Conservation (phyloP, 1,140 invertebrate species). For the Caligus rogercresseyi region DNA sequence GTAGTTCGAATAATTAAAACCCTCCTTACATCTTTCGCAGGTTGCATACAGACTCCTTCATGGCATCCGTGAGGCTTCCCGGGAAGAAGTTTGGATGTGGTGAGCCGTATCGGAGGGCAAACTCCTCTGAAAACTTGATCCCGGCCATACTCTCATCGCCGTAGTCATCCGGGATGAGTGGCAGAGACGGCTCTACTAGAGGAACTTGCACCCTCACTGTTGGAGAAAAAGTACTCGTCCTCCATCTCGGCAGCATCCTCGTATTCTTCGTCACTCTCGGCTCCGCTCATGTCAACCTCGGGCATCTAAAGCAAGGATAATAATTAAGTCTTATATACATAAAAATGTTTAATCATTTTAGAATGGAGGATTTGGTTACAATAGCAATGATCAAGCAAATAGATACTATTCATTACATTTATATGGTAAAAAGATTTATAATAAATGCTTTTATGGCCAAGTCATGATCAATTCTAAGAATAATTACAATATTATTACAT, state of each 20-base stretch:
- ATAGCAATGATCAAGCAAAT: no score
- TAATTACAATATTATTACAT: no score
- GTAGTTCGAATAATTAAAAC: conserved; percentile 11
- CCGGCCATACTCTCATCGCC: conserved; percentile 68
- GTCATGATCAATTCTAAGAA: no score
- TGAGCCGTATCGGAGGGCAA: conserved; percentile 57
- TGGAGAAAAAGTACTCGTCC: not conserved
- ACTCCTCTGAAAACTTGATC: conserved; percentile 65
- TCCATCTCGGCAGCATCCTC: not conserved
- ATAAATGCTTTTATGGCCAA: no score
- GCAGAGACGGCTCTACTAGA: not conserved
- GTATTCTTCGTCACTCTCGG: not conserved
- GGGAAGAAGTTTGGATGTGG: conserved; percentile 73
- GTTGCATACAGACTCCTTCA: conserved; percentile 54
- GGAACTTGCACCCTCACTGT: not conserved
- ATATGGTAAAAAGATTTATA: no score
- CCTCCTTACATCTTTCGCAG: conserved; percentile 11
- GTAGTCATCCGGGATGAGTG: conserved; percentile 61
- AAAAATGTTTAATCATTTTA: conserved; percentile 49
- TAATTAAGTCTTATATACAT: conserved; percentile 25
- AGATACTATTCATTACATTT: no score
- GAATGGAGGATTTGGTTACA: no score
- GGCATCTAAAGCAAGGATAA: conserved; percentile 6
- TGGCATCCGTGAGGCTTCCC: conserved; percentile 67
- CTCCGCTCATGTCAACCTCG: conserved; percentile 11